Conservation (phyloP, 1,140 invertebrate genomes). For the Papilio polytes region DNA sequence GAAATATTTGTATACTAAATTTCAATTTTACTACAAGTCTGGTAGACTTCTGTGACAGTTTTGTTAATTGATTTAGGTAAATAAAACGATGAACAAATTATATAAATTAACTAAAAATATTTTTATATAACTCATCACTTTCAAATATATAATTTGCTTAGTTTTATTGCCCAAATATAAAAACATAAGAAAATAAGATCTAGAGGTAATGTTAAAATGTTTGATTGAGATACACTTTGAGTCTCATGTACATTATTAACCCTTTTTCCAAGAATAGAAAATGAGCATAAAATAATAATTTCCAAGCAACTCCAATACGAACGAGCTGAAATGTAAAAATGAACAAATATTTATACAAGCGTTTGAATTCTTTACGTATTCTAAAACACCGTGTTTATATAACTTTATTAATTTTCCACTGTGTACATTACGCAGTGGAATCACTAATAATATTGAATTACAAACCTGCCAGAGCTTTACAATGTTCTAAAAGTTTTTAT, state of each 20-base stretch:
- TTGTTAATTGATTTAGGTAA: too few relatives aligned
- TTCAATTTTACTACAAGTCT: too few relatives aligned
- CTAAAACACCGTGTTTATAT: neutral
- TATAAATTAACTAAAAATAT: too few relatives aligned
- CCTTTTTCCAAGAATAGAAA: neutral
- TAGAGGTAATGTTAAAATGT: neutral
- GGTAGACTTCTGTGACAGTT: too few relatives aligned
- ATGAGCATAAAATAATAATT: conserved; percentile 5
- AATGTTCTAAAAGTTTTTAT: neutral
- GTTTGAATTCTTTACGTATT: conserved; percentile 10
- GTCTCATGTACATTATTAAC: neutral
- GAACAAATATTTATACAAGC: conserved; percentile 14
- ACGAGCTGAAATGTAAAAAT: conserved; percentile 9
- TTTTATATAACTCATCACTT: too few relatives aligned
- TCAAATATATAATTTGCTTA: too few relatives aligned
- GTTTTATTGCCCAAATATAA: neutral
- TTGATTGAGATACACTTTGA: neutral
- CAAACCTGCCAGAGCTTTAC: neutral
- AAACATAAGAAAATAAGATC: neutral
- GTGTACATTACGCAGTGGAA: conserved; percentile 4
- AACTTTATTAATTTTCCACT: conserved; percentile 6
- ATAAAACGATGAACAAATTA: too few relatives aligned
- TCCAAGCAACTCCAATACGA: conserved; percentile 3
- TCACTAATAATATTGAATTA: conserved; percentile 10
- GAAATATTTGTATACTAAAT: too few relatives aligned